Evolutionary conservation across 2,888 invertebrate genomes (phyloP), one percentile per base, ranked within the genome.

Genomic region (Ypsolopha scabrella): DNA sequence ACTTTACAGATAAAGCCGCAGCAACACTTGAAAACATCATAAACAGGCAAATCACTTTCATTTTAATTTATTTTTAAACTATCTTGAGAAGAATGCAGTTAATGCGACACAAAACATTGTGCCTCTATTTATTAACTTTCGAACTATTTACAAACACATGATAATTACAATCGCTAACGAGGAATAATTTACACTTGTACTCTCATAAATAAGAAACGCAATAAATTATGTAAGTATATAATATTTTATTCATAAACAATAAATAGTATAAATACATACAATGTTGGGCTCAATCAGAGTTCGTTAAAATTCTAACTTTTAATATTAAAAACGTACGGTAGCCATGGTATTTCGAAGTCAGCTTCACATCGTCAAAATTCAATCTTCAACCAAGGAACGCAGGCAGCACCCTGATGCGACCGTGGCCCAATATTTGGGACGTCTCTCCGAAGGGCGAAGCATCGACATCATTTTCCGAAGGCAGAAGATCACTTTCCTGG

Each of bases 401-500:
- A 0, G 86, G 86, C 1, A 86, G 63, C 1, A 86, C 83, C 58
- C 66, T 72, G 51, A 86, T 85, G 50, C 83, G 78, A 1, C 78
- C 68, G 11, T 68, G 80, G 11, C 85, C 85, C 13, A 60, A 62
- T 1, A 85, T 57, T 47, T 74, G 72, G 0, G 73, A 72, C 7
- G 54, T 60, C 41, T 77, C 78, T 44, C 77, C 80, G 48, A 85
- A 81, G 1, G 78, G 76, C 0, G 82, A 75, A 3, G 57, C 71
- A 10, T 80, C 83, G 0, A 71, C 70, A 24, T 81, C 76, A 34
- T 69, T 64, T 6, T 55, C 62, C 0, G 78, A 72, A 0, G 86
- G 85, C 13, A 85, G 63, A 6, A 85, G 62, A 54, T 85, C 83
- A 50, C 74, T 81, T 55, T 83, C 83, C 46, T 75, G 72, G 0